A percentile compares a stretch with the other conserved stretches of the same genome.
phyloP scores from a whole-genome alignment of 1,140 invertebrate species.

The Theocolax elegans region DNA sequence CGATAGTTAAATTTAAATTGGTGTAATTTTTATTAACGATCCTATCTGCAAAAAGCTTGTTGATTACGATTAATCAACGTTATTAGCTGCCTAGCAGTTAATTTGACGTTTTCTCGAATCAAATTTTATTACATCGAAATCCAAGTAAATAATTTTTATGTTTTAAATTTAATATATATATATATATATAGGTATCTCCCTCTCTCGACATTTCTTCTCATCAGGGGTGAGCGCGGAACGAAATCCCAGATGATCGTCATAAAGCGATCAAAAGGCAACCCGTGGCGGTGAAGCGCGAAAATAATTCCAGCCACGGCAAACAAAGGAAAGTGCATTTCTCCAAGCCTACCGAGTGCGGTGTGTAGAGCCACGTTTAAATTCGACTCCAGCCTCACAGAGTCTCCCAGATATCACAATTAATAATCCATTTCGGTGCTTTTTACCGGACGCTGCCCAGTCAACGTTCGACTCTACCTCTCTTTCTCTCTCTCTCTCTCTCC shows the following conservation, averaged over 20 bases:
- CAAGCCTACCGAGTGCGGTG: background rate
- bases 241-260: constrained; percentile 8
- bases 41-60: no score
- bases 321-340: constrained; percentile 7
- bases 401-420: constrained; percentile 60
- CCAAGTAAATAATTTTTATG: no score
- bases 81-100: no score
- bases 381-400: no score
- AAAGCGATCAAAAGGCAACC: background rate
- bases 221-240: background rate
- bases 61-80: no score
- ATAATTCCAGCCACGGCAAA: constrained; percentile 1
- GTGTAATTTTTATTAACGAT: no score
- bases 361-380: background rate
- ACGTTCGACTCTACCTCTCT: constrained; percentile 29
- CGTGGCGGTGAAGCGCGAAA: background rate
- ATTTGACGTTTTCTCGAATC: no score
- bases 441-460: constrained; percentile 40
- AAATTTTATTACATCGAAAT: no score
- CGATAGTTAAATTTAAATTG: no score
- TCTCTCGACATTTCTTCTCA: no score
- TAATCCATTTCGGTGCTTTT: constrained; percentile 64
- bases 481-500: background rate
- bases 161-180: no score
- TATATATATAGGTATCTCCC: no score